Base-by-base conservation (phyloP, 2,888 invertebrate species). In the Eupithecia abbreviata region DNA sequence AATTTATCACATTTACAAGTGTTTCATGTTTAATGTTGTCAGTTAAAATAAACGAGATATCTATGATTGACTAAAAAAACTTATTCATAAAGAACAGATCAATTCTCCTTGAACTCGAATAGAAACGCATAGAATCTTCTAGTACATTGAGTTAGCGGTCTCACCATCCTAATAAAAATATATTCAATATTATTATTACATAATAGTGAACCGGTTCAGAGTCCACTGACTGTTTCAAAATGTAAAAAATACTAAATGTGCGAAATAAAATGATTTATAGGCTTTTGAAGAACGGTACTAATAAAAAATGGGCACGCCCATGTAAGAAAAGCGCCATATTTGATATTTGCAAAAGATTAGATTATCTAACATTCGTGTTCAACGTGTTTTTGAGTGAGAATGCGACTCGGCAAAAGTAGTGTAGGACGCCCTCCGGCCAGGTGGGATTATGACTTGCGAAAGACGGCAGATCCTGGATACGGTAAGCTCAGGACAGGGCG, bases 131-230 rank as follows among this genome's bases (percentile, higher is more conserved):
- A 41, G 45, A 71, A 58, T 15, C 66, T 71, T 72, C 51, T 65
- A 51, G 73, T 45, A 45, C 67, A 42, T 76, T 74, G 67, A 70
- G 42, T 13, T 67, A 62, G 73, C 72, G 75, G 67, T 77, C 70
- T 12, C 12, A 42, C 58, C 30, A 18, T 67, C 58, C 49, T 73
- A 55, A 67, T 7, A 78, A 62, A 75, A 55, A 67, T 71, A 47
- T 47, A 71, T 62, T 62, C 30, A 30, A 30, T 62, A 30, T 30
- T 43, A 65, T 4, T 70, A 77, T 78, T 80, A 78, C 68, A 69
- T 79, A 81, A 79, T 51, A 51, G 13, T 9, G 66, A 80, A 80
- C 79, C 51, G n/a, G 81, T 79, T 76, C 6, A 55, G 30, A 79
- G 79, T 78, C 77, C 78, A 81, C 62, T 81, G 80, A 80, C 79